These are phyloP conservation scores for Chirona hameri DNA, from an alignment of 2,888 invertebrate species.

Conservation along the genomic window DNA sequence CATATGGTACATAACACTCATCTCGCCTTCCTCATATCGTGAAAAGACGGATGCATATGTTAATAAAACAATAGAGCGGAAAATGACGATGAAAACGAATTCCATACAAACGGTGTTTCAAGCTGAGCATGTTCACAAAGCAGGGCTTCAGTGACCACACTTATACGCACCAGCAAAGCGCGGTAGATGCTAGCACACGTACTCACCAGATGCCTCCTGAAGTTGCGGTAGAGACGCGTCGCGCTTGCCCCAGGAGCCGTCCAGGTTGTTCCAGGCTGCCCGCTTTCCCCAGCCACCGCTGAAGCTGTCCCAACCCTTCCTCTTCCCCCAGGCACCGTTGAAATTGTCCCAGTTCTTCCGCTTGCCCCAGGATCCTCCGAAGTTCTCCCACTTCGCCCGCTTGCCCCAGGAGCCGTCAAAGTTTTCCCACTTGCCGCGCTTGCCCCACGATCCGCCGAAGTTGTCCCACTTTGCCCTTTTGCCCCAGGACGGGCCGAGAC, in stretches of 20 bases:
- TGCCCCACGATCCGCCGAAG: background rate
- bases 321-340: constrained; percentile 23
- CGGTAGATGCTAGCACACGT: background rate
- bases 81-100: background rate
- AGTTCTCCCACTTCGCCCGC: background rate
- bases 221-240: background rate
- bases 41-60: background rate
- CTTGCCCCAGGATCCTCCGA: background rate
- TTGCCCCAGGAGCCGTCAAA: background rate
- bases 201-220: background rate
- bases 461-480: background rate
- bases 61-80: background rate
- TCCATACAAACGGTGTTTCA: background rate
- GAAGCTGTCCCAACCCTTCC: constrained; percentile 6
- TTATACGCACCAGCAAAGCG: background rate
- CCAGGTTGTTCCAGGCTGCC: background rate
- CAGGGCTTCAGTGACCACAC: background rate
- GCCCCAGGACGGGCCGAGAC: background rate
- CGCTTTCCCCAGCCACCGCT: constrained; percentile 12
- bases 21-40: background rate
- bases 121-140: background rate
- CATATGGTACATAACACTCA: background rate
- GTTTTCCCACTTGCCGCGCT: background rate
- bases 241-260: background rate
- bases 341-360: constrained; percentile 4